These are phyloP conservation scores for Rhopilema esculentum DNA, from an alignment of 30 jellyfish, hydroid and myxozoan species.

Conservation along the genomic window DNA sequence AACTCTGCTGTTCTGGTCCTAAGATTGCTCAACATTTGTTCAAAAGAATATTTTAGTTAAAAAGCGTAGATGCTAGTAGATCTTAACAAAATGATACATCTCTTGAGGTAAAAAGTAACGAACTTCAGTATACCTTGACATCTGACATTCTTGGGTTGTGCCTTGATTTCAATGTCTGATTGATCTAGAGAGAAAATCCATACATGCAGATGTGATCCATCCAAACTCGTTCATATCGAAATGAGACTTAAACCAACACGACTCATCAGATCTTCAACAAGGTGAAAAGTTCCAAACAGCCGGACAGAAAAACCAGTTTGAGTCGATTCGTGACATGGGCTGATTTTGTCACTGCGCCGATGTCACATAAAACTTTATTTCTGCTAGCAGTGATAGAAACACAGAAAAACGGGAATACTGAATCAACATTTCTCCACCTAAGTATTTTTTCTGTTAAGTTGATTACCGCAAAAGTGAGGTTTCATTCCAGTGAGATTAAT, in stretches of 20 bases:
- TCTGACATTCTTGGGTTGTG: constrained; percentile 69
- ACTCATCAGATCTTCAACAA: neutral
- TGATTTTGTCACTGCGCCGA: neutral
- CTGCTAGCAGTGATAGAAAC: neutral
- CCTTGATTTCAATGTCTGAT: constrained; percentile 63
- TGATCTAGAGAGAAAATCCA: constrained; percentile 15
- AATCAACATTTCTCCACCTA: neutral
- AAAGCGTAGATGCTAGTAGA: too few relatives aligned
- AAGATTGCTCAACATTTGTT: too few relatives aligned
- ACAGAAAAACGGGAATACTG: neutral
- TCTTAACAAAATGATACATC: too few relatives aligned
- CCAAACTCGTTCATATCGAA: neutral
- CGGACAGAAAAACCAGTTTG: neutral
- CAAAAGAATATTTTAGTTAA: too few relatives aligned
- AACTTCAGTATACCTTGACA: too few relatives aligned
- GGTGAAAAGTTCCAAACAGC: neutral
- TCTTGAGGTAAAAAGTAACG: too few relatives aligned
- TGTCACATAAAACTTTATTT: too few relatives aligned
- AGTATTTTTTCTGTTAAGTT: neutral
- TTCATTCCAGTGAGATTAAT: too few relatives aligned
- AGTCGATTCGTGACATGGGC: neutral
- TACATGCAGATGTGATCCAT: neutral
- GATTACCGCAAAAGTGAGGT: neutral
- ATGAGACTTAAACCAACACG: neutral
- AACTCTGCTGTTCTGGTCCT: too few relatives aligned